Base-by-base conservation (phyloP, 2,113 vertebrate genomes). In the Sorex araneus region DNA sequence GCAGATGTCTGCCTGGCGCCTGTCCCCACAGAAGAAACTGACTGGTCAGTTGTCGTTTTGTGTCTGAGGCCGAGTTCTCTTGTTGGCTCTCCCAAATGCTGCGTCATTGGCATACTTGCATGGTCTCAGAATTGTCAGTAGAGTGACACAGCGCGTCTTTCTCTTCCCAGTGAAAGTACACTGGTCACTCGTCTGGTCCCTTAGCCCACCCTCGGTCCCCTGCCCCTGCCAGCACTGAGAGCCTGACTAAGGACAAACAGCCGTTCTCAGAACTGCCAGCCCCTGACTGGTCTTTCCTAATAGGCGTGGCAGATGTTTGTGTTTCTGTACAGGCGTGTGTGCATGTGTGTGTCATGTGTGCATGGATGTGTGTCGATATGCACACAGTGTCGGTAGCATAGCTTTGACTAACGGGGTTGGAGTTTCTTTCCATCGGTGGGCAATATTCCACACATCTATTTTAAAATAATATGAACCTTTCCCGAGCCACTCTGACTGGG, bases 391-490 rank as follows among this genome's bases (percentile, higher is more conserved):
- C 6, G 57, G 57, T 60, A 60, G 57, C 57, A 21, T 23, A 21
- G 57, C 57, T 60, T 60, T 60, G 18, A 60, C 57, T 60, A 50
- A 50, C 47, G 47, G 57, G 57, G 57, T 60, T 60, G 57, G 21
- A 60, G 57, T 60, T 60, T 36, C 19, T 45, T 10, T 7, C 57
- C 54, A 63, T 81, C 4, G 63, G 43, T 28, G 67, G 28, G 92
- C 94, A 54, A 97, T 94, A 84, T 82, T 84, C 70, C 73, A 80
- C 64, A 89, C 84, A 8, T 77, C 75, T 84, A 13, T 96, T 90
- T 40, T 69, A 70, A 95, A 91, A 63, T 19, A 93, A 76, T 86
- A 75, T 91, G 93, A 96, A 95, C n/a, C 73, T 40, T 11, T 47
- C 28, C 90, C 79, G n/a, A 91, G 1, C 79, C 87, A 84, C 23